A percentile compares a stretch with the other conserved stretches of the same genome.
Evolutionary conservation across 1,140 invertebrate species (phyloP).

Genomic region (Meloidogyne hapla): DNA sequence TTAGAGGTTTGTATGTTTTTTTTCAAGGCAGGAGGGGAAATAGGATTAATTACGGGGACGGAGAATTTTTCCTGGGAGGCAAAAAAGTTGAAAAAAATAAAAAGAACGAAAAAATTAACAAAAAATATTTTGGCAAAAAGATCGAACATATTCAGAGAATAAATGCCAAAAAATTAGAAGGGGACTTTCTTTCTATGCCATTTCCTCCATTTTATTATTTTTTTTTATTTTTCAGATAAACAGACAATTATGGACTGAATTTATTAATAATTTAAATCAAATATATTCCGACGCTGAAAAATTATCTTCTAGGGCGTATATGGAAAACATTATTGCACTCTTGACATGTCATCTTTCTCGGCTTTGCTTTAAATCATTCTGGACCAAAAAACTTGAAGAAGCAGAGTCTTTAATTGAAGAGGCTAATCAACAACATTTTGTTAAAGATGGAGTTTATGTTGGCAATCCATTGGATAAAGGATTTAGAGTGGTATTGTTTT

Average conservation of each 20-base stretch:
- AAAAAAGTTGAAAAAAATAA: too few relatives aligned
- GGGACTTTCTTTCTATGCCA: too few relatives aligned
- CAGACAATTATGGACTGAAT: slow-evolving; percentile 31
- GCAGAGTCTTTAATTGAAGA: slow-evolving; percentile 25
- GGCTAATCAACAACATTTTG: slow-evolving; percentile 27
- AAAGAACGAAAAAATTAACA: too few relatives aligned
- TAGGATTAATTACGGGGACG: too few relatives aligned
- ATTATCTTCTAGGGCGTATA: slow-evolving; percentile 13
- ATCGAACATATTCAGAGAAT: too few relatives aligned
- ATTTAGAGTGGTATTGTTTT: slow-evolving; percentile 41
- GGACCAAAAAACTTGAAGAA: slow-evolving; percentile 34
- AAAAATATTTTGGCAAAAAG: too few relatives aligned
- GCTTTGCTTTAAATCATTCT: slow-evolving; percentile 35
- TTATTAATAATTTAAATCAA: slow-evolving; percentile 36
- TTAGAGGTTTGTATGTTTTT: too few relatives aligned
- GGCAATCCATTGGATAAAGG: slow-evolving; percentile 39
- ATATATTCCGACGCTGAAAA: slow-evolving; percentile 39
- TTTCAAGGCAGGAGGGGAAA: too few relatives aligned
- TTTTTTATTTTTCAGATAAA: slow-evolving; percentile 28
- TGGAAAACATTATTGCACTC: slow-evolving; percentile 33
- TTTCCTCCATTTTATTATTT: too few relatives aligned
- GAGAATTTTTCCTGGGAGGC: too few relatives aligned
- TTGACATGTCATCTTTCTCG: slow-evolving; percentile 39
- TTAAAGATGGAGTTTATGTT: slow-evolving; percentile 31
- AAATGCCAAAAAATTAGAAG: too few relatives aligned